phyloP scores from a whole-genome alignment of 35 echinoderm and acorn worm species.

The Ophiothrix spiculata region DNA sequence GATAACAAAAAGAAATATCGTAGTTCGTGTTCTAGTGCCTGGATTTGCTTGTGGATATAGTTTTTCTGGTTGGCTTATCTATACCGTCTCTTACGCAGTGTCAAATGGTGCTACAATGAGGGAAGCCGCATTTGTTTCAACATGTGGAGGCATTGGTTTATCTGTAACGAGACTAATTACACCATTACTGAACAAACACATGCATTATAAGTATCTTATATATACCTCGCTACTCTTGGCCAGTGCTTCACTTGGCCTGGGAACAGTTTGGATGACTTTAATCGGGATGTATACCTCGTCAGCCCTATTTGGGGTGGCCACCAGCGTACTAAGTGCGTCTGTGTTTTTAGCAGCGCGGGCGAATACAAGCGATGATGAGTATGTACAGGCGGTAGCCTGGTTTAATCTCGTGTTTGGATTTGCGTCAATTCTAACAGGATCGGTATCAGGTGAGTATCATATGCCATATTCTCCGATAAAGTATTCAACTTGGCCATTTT shows the following conservation, averaged over 20 bases:
- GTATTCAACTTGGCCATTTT: no score
- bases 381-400: neutral
- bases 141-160: neutral
- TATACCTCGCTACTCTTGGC: neutral
- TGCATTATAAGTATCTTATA: neutral
- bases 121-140: neutral
- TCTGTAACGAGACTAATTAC: neutral
- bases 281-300: neutral
- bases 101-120: neutral
- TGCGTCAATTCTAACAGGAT: neutral
- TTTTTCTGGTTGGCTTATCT: neutral
- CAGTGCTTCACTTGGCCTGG: neutral
- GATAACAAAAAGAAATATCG: neutral
- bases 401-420: neutral
- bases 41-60: neutral
- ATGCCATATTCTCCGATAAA: no score
- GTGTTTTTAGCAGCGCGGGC: neutral
- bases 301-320: neutral
- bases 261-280: neutral
- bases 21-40: neutral
- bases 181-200: neutral
- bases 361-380: neutral
- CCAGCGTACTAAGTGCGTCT: neutral
- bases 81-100: neutral
- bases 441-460: neutral